Evolutionary conservation across 2,888 invertebrate genomes (phyloP), one percentile per base, ranked within the genome.

Genomic region (Leptura quadrifasciata): DNA sequence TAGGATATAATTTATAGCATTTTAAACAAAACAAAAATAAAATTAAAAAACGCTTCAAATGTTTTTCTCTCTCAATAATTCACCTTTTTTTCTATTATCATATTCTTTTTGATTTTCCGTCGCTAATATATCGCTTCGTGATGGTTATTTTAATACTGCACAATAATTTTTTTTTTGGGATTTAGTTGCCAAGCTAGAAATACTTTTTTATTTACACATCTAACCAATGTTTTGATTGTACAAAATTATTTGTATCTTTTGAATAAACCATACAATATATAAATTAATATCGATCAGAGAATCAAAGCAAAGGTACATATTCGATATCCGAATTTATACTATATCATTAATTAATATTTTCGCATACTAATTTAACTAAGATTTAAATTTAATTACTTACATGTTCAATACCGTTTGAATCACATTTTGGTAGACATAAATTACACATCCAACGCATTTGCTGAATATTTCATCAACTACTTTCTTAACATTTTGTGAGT

Each of bases 401-500:
- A 57, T 20, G 18, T 20, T 20, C 18, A 60, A 60, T n/a, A 57
- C 8, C 24, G 18, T 10, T 47, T 65, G 1, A 65, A 20, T 24
- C 18, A 68, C 57, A 68, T 68, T 57, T 68, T 57, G 27, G n/a
- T n/a, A 47, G 3, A n/a, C n/a, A 57, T 57, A 55, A 68, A 55
- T 9, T 27, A 57, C 55, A 55, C 31, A 24, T 17, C 27, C 35
- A 20, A 18, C 35, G 17, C 55, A 17, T 65, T 35, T 31, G 52
- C 27, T 68, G 9, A 35, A 55, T 55, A 57, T 31, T 55, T 57
- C 31, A 68, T n/a, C 52, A 2, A 20, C 52, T 52, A 55, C 31
- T 55, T 68, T 68, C 67, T 68, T 68, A 18, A 55, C 31, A 55
- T 68, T 31, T 55, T 10, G 17, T 69, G 69, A 58, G 20, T 69